phyloP scores from a whole-genome alignment of 2,888 invertebrate species.

The Molorchus minor region DNA sequence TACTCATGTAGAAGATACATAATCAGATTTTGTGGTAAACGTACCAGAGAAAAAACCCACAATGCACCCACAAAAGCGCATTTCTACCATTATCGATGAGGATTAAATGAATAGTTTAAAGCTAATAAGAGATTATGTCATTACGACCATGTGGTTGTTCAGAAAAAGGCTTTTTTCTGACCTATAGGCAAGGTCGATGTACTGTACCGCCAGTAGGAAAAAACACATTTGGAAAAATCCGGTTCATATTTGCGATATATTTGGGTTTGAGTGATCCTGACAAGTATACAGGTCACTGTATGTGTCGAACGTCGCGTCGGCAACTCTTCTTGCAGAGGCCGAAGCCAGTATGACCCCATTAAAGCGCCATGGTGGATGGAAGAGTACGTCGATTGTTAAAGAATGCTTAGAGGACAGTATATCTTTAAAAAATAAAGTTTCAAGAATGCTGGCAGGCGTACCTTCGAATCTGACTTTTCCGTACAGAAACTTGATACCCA shows the following conservation, averaged over 20 bases:
- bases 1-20: no score
- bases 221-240: constrained; percentile 4
- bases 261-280: constrained; percentile 13
- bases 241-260: constrained; percentile 15
- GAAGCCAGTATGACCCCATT: constrained; percentile 22
- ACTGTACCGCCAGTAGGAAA: constrained; percentile 4
- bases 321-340: constrained; percentile 21
- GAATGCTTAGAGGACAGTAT: no score
- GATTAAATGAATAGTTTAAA: no score
- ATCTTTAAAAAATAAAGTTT: no score
- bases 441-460: neutral
- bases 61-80: no score
- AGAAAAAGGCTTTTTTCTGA: no score
- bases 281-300: constrained; percentile 18
- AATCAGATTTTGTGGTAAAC: no score
- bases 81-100: no score
- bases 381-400: neutral
- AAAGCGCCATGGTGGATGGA: constrained; percentile 30
- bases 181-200: neutral
- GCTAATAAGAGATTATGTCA: no score
- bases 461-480: neutral
- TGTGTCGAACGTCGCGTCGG: constrained; percentile 23
- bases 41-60: no score
- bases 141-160: no score
- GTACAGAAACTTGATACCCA: no score